Conservation (phyloP, 2,797 vertebrate species). For the Argyrosomus regius region DNA sequence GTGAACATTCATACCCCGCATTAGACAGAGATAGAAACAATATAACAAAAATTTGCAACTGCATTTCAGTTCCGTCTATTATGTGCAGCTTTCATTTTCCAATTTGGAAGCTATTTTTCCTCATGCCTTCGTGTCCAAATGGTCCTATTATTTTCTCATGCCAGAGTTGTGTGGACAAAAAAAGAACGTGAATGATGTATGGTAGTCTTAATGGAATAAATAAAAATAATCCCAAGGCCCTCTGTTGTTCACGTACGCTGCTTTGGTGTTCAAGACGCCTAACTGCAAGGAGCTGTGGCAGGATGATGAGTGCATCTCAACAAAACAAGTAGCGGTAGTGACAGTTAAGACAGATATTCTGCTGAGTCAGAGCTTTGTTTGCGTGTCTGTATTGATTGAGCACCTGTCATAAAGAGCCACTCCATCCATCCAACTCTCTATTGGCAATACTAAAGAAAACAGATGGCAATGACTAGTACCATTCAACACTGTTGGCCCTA, state of each 20-base stretch:
- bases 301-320: conserved; percentile 33
- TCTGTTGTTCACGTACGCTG: not conserved
- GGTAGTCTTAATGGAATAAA: conserved; percentile 4
- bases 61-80: not conserved
- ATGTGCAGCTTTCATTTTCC: not conserved
- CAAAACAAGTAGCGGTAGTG: conserved; percentile 25
- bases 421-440: not conserved
- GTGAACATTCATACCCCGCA: not conserved
- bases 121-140: not conserved
- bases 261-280: not conserved
- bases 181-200: not conserved
- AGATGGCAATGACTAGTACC: conserved; percentile 22
- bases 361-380: conserved; percentile 55
- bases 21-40: not conserved
- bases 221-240: not conserved
- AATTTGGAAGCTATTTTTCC: not conserved
- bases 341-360: conserved; percentile 42
- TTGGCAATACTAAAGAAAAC: conserved; percentile 31
- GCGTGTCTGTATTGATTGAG: conserved; percentile 46
- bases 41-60: not conserved
- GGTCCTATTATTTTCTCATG: not conserved
- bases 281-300: not conserved
- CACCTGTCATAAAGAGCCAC: conserved; percentile 13
- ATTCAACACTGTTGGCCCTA: conserved; percentile 11
- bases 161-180: not conserved